These are phyloP conservation scores for Psettodes erumei DNA, from an alignment of 2,113 vertebrate species.

Conservation along the genomic window DNA sequence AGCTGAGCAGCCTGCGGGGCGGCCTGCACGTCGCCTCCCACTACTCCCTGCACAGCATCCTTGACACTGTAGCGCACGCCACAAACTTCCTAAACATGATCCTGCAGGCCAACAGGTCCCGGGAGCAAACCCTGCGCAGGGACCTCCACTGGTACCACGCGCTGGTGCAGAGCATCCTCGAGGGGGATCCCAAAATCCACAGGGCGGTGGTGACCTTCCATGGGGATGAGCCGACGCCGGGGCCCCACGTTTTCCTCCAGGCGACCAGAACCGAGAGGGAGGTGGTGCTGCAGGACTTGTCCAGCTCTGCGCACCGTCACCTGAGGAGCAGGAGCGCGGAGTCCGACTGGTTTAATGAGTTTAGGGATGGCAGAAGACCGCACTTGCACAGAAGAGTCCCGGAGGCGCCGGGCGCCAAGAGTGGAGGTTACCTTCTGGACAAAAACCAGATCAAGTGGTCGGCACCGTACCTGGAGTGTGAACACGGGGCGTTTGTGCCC, in stretches of 20 bases:
- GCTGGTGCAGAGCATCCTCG: conserved; percentile 91
- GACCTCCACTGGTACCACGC: conserved; percentile 95
- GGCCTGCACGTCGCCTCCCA: conserved; percentile 85
- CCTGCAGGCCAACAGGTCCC: conserved; percentile 91
- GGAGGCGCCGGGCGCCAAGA: conserved; percentile 76
- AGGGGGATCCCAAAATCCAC: conserved; percentile 93
- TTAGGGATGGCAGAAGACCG: conserved; percentile 87
- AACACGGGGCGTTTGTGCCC: conserved; percentile 92
- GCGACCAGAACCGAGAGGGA: conserved; percentile 88
- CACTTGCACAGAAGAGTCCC: conserved; percentile 80
- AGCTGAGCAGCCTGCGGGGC: conserved; percentile 89
- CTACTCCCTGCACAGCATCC: conserved; percentile 88
- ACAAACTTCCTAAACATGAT: conserved; percentile 95
- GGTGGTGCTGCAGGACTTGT: conserved; percentile 90
- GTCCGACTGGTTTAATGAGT: conserved; percentile 89
- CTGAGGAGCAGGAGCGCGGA: conserved; percentile 87
- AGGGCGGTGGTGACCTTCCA: conserved; percentile 91
- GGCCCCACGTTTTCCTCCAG: conserved; percentile 92
- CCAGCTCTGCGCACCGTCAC: conserved; percentile 82
- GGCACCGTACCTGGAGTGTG: conserved; percentile 93
- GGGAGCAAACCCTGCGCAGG: conserved; percentile 86
- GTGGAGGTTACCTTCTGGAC: conserved; percentile 81
- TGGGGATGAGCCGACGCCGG: conserved; percentile 81
- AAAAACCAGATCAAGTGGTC: conserved; percentile 96
- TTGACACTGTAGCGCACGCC: conserved; percentile 92